These are phyloP conservation scores for Lamellibrachia satsuma DNA, from an alignment of 2,888 invertebrate species.

Conservation along the genomic window DNA sequence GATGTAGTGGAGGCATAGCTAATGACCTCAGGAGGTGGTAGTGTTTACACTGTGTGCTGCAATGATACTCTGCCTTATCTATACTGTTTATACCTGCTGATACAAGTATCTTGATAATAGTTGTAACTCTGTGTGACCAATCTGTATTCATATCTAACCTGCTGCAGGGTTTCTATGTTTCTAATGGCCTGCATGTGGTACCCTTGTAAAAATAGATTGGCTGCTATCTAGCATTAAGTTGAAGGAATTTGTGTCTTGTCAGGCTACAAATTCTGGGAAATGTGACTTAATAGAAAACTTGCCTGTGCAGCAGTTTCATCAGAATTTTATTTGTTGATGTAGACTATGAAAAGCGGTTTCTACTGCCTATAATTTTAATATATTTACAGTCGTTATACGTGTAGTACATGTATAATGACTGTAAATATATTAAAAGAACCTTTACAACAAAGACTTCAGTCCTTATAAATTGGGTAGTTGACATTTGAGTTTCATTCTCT, in stretches of 20 bases:
- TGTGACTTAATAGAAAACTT: too few species aligned
- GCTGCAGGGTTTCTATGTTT: not conserved
- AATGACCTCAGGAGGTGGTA: not conserved
- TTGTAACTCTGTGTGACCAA: not conserved
- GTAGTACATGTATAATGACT: too few species aligned
- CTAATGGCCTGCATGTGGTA: not conserved
- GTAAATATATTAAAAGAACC: too few species aligned
- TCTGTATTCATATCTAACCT: not conserved
- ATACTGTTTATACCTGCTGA: not conserved
- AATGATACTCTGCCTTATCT: not conserved
- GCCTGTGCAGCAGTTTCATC: too few species aligned
- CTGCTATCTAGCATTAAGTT: not conserved
- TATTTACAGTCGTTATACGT: too few species aligned
- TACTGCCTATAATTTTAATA: too few species aligned
- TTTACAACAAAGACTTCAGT: too few species aligned
- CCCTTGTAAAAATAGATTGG: not conserved
- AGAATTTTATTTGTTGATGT: too few species aligned
- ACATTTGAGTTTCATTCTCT: too few species aligned
- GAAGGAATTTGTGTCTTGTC: not conserved
- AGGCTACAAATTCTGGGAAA: too few species aligned
- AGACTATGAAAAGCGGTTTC: too few species aligned
- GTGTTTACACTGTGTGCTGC: not conserved
- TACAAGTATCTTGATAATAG: not conserved
- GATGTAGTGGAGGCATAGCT: not conserved
- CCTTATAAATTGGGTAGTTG: too few species aligned